Percentiles rank a stretch among this genome's conserved stretches.
Evolutionary conservation across 2,888 invertebrate species (phyloP).

Genomic region (Elysia crispata): DNA sequence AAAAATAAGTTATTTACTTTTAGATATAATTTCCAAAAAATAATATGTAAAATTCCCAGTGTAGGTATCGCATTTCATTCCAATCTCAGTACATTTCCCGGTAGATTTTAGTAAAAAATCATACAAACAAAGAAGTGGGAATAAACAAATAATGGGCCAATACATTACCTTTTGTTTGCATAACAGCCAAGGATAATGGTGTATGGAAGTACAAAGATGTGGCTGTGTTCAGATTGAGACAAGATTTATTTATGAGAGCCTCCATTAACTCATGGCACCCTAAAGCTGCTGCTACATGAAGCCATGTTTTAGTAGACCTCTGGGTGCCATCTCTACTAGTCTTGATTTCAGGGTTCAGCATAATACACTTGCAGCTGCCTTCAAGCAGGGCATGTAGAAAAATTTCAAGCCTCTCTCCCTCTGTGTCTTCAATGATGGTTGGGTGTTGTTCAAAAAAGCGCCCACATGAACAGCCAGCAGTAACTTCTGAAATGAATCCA

Average conservation of each 20-base stretch:
- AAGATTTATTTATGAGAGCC: conserved; percentile 47
- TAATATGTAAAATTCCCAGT: no score
- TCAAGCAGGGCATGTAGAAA: conserved; percentile 37
- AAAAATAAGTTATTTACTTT: no score
- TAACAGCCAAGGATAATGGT: conserved; percentile 59
- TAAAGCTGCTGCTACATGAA: conserved; percentile 55
- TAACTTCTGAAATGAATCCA: conserved; percentile 46
- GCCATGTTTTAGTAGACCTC: conserved; percentile 47
- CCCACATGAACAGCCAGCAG: conserved; percentile 53
- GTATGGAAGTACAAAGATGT: conserved; percentile 53
- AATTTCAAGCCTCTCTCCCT: conserved; percentile 39
- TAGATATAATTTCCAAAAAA: background rate
- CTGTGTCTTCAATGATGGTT: conserved; percentile 46
- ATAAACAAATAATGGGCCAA: background rate
- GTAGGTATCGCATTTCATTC: no score
- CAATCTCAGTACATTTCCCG: no score
- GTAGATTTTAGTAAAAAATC: no score
- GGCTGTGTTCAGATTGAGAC: conserved; percentile 52
- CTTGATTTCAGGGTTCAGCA: background rate
- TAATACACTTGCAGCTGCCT: conserved; percentile 50
- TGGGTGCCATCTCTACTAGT: background rate
- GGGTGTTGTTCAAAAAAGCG: conserved; percentile 57
- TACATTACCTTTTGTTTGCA: conserved; percentile 42
- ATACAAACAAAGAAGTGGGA: no score
- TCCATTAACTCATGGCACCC: conserved; percentile 50